These are phyloP conservation scores for Lepeophtheirus salmonis DNA, from an alignment of 1,140 invertebrate genomes.

Conservation along the genomic window DNA sequence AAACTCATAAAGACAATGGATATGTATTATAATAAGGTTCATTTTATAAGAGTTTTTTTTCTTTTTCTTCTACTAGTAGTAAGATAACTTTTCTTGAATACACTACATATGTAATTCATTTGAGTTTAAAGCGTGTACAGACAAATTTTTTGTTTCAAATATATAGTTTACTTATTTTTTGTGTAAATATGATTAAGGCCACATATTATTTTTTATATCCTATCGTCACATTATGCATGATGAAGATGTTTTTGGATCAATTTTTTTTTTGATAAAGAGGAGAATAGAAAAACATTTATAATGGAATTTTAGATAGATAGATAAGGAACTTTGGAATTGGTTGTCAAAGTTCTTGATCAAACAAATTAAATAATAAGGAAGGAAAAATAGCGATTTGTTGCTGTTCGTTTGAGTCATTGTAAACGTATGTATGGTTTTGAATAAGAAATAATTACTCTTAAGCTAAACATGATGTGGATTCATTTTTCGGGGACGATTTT, in stretches of 20 bases:
- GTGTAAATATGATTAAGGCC: background rate
- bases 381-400: background rate
- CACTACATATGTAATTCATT: no score
- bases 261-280: no score
- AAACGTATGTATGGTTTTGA: background rate
- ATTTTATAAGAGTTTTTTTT: no score
- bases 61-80: no score
- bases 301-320: background rate
- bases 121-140: background rate
- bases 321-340: background rate
- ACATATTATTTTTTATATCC: no score
- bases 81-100: no score
- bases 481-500: background rate
- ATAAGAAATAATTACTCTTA: background rate
- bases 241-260: no score
- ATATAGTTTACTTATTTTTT: background rate
- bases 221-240: no score
- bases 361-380: background rate
- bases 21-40: background rate
- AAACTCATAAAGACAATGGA: background rate
- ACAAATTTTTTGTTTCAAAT: background rate
- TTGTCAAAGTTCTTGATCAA: background rate
- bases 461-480: background rate
- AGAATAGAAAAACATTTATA: background rate
- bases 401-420: background rate